Percentiles rank a stretch among this genome's conserved stretches.
Conservation (phyloP, 2,888 invertebrate genomes). For the Lycocerus yunnanus region DNA sequence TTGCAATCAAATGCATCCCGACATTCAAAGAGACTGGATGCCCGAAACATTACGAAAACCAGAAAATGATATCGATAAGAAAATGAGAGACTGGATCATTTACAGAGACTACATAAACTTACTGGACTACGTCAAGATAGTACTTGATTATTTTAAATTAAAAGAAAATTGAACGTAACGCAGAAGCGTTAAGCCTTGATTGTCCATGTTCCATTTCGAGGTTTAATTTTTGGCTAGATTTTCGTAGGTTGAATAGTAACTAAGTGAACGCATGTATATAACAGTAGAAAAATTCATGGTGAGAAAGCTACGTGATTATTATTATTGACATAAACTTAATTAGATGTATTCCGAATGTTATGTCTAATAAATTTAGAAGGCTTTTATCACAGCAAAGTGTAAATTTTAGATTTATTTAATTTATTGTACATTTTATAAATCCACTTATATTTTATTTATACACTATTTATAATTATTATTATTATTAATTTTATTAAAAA, state of each 20-base stretch:
- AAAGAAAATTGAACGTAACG: constrained; percentile 22
- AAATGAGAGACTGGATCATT: constrained; percentile 65
- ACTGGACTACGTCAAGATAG: constrained; percentile 62
- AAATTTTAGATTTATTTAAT: constrained; percentile 31
- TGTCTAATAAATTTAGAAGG: constrained; percentile 26
- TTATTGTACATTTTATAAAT: constrained; percentile 31
- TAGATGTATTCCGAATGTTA: constrained; percentile 16
- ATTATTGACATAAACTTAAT: constrained; percentile 20
- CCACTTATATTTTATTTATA: constrained; percentile 33
- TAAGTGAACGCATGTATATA: constrained; percentile 15
- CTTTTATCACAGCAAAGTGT: constrained; percentile 33
- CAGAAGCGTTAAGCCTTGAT: constrained; percentile 9
- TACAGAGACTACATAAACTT: constrained; percentile 67
- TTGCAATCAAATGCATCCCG: constrained; percentile 55
- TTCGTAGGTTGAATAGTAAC: background rate
- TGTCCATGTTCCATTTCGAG: constrained; percentile 24
- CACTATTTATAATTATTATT: constrained; percentile 25
- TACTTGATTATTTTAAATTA: constrained; percentile 53
- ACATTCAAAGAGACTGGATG: constrained; percentile 58
- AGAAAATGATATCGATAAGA: constrained; percentile 52
- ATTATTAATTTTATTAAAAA: constrained; percentile 28
- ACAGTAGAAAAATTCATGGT: constrained; percentile 12
- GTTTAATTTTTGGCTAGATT: constrained; percentile 20
- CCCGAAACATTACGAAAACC: constrained; percentile 48
- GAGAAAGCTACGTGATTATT: background rate